Base-by-base conservation (phyloP, 2,888 invertebrate species). In the Tholera decimalis region DNA sequence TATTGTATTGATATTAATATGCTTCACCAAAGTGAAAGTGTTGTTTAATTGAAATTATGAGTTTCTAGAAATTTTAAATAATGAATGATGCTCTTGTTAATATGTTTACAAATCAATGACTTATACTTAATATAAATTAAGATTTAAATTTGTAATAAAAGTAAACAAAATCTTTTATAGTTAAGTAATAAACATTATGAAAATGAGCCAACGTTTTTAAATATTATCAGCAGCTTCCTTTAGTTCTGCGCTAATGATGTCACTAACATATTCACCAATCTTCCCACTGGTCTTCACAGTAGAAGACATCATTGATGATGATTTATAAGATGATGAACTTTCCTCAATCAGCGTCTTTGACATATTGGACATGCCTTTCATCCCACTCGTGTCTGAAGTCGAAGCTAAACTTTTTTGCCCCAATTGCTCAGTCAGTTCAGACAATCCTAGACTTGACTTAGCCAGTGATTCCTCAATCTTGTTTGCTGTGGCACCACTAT, bases 151-250 rank as follows among this genome's bases (percentile, higher is more conserved):
- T 65, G 63, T 70, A 80, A 54, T 56, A 44, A 74, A 51, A 62
- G 22, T 68, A 56, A 69, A 64, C 44, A 46, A 68, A 70, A 67
- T 54, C 26, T 75, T 82, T 81, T 80, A 71, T 80, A 82, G 63
- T 58, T 80, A 77, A 71, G 63, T 63, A 85, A 74, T 66, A 86
- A 86, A 86, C 70, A 80, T 83, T 67, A 67, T 70, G 76, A 76
- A 77, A 77, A 72, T 55, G 56, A 64, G 30, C 55, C 15, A 50
- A 44, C 18, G 61, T 46, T 46, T 73, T 85, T 83, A 86, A 60
- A 83, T 75, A 73, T 85, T 89, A 73, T 89, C 89, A 60, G 88
- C 83, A 47, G 87, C 88, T 68, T 88, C 88, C 72, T 82, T 85
- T 3, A 89, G 67, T 69, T 89, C 87, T 1, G 85, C 85, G 35